Percentiles rank a stretch among this genome's conserved stretches.
Evolutionary conservation across 2,113 vertebrate species (phyloP).

Genomic region (Salvelinus namaycush): DNA sequence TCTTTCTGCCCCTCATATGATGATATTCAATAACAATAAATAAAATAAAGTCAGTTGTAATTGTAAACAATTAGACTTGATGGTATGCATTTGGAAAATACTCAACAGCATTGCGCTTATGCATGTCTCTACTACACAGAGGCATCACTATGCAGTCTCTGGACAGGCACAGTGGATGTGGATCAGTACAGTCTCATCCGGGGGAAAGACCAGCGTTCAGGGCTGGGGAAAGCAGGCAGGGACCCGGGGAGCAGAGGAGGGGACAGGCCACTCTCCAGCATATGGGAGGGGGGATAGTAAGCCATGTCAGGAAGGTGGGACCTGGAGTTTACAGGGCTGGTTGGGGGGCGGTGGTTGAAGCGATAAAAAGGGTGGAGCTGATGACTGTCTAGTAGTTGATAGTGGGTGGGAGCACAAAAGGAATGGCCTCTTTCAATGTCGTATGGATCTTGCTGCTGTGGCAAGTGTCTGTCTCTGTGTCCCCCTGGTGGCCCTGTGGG

Average conservation of each 20-base stretch:
- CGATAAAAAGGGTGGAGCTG: constrained; percentile 46
- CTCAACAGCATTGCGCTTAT: not conserved
- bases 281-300: constrained; percentile 61
- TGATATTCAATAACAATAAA: too few species aligned
- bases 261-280: constrained; percentile 57
- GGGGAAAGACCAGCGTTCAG: constrained; percentile 77
- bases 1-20: not conserved
- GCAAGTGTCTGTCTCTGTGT: constrained; percentile 1
- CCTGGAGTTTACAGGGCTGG: constrained; percentile 19
- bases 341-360: constrained; percentile 13
- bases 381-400: constrained; percentile 24
- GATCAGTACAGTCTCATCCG: constrained; percentile 79
- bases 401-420: constrained; percentile 10
- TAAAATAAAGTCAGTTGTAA: not conserved
- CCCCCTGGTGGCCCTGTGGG: constrained; percentile 7
- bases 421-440: constrained; percentile 24
- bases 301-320: constrained; percentile 49
- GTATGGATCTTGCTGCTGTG: constrained; percentile 29
- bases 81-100: not conserved
- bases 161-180: not conserved
- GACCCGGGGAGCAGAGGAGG: constrained; percentile 28
- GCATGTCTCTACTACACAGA: not conserved
- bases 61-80: constrained; percentile 4
- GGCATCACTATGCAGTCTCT: not conserved
- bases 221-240: constrained; percentile 56